Evolutionary conservation across 1,140 invertebrate genomes (phyloP), one percentile per base, ranked within the genome.

Genomic region (Chrysomallon squamiferum): DNA sequence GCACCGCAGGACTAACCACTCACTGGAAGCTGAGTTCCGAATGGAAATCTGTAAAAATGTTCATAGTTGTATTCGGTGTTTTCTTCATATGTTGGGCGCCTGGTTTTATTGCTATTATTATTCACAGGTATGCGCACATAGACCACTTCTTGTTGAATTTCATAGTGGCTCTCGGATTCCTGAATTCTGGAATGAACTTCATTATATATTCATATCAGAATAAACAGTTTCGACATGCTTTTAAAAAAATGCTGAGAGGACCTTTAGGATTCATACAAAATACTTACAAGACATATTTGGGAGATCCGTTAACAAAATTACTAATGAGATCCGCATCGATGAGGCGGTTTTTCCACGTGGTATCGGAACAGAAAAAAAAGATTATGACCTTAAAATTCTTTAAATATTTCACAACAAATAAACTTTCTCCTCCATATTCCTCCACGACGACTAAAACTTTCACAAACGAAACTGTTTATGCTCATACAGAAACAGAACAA

Each of bases 161-260:
- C 9, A 30, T 20, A 3, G 30, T 58, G 3, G 35, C 22, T 38
- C 5, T 58, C 5, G 25, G 15, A 33, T 25, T 58, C 30, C 30
- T 58, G 18, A 58, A 58, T 35, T 58, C 56, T 5, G 56, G 56
- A 15, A 58, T 58, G 56, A 58, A 58, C 35, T 58, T 30, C 32
- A n/a, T 58, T 11, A 32, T 58, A 13, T 58, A 58, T 22, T 11
- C 56, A 3, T 25, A 20, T 15, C 32, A 59, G 35, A 59, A 59
- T 43, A n/a, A 20, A 11, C 32, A 59, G 6, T 59, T 59, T 35
- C 13, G 41, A n/a, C 18, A 27, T n/a, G 58, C 58, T 15, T 41
- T 59, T 27, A n/a, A n/a, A 2, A 20, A 13, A 15, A 7, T 38
- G 35, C 35, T 38, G 35, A 38, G 35, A 38, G 15, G 5, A 38